phyloP scores from a whole-genome alignment of 1,140 invertebrate species.

The Lamellibrachia luymesi region DNA sequence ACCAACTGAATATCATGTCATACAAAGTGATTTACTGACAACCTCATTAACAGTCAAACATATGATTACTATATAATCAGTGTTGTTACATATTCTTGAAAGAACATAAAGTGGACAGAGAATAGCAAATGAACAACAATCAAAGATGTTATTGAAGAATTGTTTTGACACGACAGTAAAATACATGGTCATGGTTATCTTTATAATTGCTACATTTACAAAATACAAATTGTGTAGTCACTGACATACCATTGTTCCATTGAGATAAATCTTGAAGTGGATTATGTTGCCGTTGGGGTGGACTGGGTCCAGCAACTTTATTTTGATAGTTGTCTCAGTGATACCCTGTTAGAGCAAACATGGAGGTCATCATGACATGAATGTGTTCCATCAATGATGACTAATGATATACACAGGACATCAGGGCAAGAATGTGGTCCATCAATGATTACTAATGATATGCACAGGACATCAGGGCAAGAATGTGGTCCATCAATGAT shows the following conservation, averaged over 20 bases:
- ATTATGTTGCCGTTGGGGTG: conserved; percentile 22
- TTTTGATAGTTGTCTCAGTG: neutral
- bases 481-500: neutral
- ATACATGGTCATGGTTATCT: neutral
- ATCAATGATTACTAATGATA: neutral
- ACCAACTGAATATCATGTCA: no score
- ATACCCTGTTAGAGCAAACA: neutral
- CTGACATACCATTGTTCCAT: conserved; percentile 16
- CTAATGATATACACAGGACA: neutral
- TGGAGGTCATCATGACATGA: neutral
- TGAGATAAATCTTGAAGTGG: conserved; percentile 26
- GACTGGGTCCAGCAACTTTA: conserved; percentile 28
- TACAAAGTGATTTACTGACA: no score
- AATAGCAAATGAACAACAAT: no score
- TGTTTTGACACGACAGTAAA: neutral
- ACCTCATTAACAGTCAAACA: no score
- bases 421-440: neutral
- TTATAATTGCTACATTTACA: conserved; percentile 14
- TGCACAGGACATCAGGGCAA: neutral
- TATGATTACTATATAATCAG: no score
- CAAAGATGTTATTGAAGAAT: neutral
- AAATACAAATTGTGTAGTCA: neutral
- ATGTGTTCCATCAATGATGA: neutral
- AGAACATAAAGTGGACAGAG: no score
- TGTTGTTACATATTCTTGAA: no score